Percentiles rank a stretch among this genome's conserved stretches.
phyloP scores from a whole-genome alignment of 2,113 vertebrate genomes.

The Polypterus bichir region DNA sequence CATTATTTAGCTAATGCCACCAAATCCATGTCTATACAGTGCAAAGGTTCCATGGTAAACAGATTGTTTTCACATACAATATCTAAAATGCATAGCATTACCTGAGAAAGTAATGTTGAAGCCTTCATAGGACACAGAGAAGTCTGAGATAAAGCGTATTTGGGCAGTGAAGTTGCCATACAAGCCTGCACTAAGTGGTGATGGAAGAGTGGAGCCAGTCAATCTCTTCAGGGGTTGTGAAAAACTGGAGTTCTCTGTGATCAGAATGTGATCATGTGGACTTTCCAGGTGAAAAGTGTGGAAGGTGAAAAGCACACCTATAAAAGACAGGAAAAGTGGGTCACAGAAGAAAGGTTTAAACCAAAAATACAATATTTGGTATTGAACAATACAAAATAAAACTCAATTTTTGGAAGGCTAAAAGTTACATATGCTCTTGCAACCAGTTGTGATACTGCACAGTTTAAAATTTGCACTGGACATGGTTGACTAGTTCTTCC shows the following conservation, averaged over 20 bases:
- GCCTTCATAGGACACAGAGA: conserved; percentile 95
- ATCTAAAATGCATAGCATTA: conserved; percentile 24
- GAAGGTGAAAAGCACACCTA: conserved; percentile 92
- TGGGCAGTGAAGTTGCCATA: conserved; percentile 93
- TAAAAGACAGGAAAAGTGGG: not conserved
- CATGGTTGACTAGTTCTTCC: too few species aligned
- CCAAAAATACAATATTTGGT: not conserved
- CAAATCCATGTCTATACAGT: conserved; percentile 3
- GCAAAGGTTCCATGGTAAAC: not conserved
- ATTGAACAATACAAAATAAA: not conserved
- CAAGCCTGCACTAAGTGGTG: conserved; percentile 78
- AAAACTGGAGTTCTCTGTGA: conserved; percentile 90
- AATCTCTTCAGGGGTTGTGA: conserved; percentile 75
- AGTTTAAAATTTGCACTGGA: too few species aligned
- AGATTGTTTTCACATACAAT: not conserved
- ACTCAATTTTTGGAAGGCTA: not conserved
- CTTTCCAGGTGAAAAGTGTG: conserved; percentile 95
- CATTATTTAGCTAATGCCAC: too few species aligned
- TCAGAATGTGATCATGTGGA: conserved; percentile 82
- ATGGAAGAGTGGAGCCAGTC: conserved; percentile 78
- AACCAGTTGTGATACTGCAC: too few species aligned
- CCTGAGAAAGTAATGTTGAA: conserved; percentile 98
- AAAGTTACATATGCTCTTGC: too few species aligned
- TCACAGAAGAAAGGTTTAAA: not conserved
- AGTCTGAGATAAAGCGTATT: conserved; percentile 92